Evolutionary conservation across 2,888 invertebrate genomes (phyloP).

Genomic region (Ormyrus labotus): DNA sequence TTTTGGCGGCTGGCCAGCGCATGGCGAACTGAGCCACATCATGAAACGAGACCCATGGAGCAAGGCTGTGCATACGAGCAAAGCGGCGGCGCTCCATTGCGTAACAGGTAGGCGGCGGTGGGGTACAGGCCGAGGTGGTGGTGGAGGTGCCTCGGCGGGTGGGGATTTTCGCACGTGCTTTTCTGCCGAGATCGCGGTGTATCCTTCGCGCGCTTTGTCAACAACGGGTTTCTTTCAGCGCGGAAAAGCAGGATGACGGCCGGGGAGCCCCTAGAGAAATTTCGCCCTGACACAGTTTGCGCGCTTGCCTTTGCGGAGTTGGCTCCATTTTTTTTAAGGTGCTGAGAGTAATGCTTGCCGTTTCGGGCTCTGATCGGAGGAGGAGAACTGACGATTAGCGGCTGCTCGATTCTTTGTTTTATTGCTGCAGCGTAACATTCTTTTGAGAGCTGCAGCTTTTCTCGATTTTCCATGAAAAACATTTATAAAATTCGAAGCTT

Average conservation of each 20-base stretch:
- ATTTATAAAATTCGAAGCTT: too few relatives aligned
- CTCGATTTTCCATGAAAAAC: too few relatives aligned
- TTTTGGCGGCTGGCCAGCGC: conserved; percentile 71
- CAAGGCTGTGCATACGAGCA: conserved; percentile 60
- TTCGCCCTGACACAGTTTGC: too few relatives aligned
- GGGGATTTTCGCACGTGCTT: conserved; percentile 50
- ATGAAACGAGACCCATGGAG: conserved; percentile 67
- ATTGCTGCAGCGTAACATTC: too few relatives aligned
- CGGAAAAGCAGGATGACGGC: neutral
- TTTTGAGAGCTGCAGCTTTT: too few relatives aligned
- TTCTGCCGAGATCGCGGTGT: neutral
- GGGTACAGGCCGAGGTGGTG: neutral
- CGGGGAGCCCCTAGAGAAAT: too few relatives aligned
- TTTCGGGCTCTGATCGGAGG: too few relatives aligned
- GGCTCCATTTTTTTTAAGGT: too few relatives aligned
- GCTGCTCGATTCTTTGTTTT: too few relatives aligned
- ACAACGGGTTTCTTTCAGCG: neutral
- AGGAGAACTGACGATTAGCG: too few relatives aligned
- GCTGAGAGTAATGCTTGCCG: too few relatives aligned
- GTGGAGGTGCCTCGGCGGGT: neutral
- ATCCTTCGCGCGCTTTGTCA: neutral
- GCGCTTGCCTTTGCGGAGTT: too few relatives aligned
- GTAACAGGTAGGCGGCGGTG: conserved; percentile 66
- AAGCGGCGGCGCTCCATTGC: conserved; percentile 63
- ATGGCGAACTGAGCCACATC: conserved; percentile 70